These are phyloP conservation scores for Coluber constrictor DNA, from an alignment of 2,797 vertebrate species.

Conservation along the genomic window DNA sequence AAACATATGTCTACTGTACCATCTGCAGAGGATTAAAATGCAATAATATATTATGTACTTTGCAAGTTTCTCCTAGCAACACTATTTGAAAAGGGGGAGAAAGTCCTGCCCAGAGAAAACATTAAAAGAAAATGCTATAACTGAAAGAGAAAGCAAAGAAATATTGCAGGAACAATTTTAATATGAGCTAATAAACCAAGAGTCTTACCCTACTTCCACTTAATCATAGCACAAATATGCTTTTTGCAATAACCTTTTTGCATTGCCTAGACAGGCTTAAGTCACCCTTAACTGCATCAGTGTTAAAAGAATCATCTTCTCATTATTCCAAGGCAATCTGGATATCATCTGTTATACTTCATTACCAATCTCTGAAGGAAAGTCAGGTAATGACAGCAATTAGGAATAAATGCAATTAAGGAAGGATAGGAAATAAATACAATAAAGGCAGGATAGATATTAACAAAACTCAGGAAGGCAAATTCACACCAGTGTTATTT, in stretches of 20 bases:
- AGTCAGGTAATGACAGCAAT: background rate
- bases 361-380: background rate
- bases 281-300: background rate
- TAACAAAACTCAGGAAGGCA: background rate
- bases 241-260: background rate
- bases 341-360: background rate
- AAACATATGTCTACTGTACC: constrained; percentile 27
- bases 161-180: constrained; percentile 45
- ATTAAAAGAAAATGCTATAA: background rate
- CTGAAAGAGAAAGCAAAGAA: constrained; percentile 18
- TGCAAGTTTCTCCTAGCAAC: background rate
- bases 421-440: background rate
- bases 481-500: background rate
- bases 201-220: background rate
- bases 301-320: background rate
- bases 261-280: background rate
- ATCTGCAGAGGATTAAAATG: constrained; percentile 51
- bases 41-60: constrained; percentile 42
- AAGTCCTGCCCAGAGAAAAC: background rate
- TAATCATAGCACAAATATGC: background rate
- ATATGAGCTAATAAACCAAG: background rate
- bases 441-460: background rate
- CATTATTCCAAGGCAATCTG: background rate
- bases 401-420: background rate
- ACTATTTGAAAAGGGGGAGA: background rate